Base-by-base conservation (phyloP, 2,797 vertebrate species). In the Streptopelia turtur region DNA sequence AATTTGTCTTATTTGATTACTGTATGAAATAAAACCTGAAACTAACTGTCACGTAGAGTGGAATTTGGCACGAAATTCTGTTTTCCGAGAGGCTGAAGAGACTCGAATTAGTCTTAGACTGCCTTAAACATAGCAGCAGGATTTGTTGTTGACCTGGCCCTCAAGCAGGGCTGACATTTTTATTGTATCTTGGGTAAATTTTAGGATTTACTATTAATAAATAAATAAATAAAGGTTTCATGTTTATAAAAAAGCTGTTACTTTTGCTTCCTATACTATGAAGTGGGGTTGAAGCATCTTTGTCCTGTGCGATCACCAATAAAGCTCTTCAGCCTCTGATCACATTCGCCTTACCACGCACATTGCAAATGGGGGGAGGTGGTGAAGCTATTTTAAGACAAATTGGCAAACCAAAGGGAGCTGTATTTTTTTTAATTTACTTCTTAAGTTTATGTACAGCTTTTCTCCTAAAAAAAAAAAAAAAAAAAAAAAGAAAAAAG, bases 341-440 rank as follows among this genome's bases (percentile, higher is more conserved):
- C 10, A 9, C 4, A 0, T 84, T 75, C 90, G 56, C 83, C 78
- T 94, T 61, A 33, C 35, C 13, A 16, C 55, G 63, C 75, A 30
- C 37, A 17, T 55, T 76, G 63, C 52, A 37, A n/a, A 68, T 4
- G 63, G 27, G 14, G 27, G 28, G 20, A 41, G 31, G 31, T 24
- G 5, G 31, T 75, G 23, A 37, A 87, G 20, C 4, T 3, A 12
- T 61, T 41, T 28, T 35, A 70, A 81, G 64, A 41, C 59, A 53
- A 89, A 93, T 56, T 88, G 78, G 79, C 53, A 93, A 94, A 83
- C 50, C 61, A 94, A 81, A 87, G 53, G 71, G 49, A 69, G 39
- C 13, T 94, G 41, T 59, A 4, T 52, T 55, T 80, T 81, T 25
- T 68, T 68, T 74, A 71, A 31, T 76, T 83, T 87, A 61, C 56